Conservation (phyloP, 2,888 invertebrate genomes). For the Teleiodes luculella region DNA sequence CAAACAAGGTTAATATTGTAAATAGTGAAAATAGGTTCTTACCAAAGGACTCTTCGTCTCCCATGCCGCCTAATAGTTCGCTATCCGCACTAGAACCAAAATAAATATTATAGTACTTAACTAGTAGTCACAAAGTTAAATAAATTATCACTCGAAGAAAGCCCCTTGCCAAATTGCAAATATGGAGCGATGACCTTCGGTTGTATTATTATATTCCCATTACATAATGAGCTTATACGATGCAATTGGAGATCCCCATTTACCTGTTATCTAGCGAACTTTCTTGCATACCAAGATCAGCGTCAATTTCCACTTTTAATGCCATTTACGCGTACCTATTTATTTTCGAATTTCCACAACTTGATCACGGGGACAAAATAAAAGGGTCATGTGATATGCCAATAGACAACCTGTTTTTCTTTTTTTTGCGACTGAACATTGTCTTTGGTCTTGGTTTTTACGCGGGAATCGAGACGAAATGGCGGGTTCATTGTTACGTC, state of each 20-base stretch:
- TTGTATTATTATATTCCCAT: constrained; percentile 38
- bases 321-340: constrained; percentile 73
- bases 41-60: constrained; percentile 67
- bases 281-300: constrained; percentile 77
- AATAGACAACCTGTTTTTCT: constrained; percentile 44
- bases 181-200: constrained; percentile 65
- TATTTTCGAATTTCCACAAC: constrained; percentile 82
- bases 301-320: constrained; percentile 73
- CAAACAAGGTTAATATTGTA: background rate
- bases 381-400: constrained; percentile 82
- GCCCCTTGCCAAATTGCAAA: constrained; percentile 62
- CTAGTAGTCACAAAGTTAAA: background rate
- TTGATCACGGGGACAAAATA: constrained; percentile 86
- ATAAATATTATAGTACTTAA: constrained; percentile 16
- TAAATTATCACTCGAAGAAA: constrained; percentile 31
- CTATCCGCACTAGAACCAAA: constrained; percentile 67
- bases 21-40: constrained; percentile 28
- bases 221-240: constrained; percentile 52
- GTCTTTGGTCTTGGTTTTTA: constrained; percentile 2
- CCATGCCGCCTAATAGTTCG: constrained; percentile 67
- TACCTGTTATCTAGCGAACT: constrained; percentile 82
- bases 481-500: no score
- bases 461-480: no score
- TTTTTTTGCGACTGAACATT: background rate
- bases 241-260: constrained; percentile 33